phyloP scores from a whole-genome alignment of 2,113 vertebrate species.

The Aptenodytes patagonicus region DNA sequence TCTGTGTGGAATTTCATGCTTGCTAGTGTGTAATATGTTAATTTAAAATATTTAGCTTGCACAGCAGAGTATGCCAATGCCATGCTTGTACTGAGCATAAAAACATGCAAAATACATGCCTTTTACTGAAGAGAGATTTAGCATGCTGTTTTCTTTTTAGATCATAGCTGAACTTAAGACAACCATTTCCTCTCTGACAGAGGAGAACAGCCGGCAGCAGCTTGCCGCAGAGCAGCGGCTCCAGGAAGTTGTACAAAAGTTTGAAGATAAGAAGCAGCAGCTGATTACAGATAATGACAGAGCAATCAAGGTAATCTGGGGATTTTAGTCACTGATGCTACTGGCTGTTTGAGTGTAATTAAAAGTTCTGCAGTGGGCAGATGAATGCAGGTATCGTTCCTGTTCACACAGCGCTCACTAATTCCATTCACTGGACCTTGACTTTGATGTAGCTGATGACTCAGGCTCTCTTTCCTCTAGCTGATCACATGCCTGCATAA shows the following conservation, averaged over 20 bases:
- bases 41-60: conserved; percentile 50
- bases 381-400: conserved; percentile 43
- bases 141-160: conserved; percentile 74
- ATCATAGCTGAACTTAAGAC: conserved; percentile 84
- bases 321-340: conserved; percentile 59
- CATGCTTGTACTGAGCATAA: conserved; percentile 10
- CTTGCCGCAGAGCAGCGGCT: conserved; percentile 74
- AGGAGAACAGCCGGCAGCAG: conserved; percentile 80
- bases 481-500: neutral
- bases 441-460: conserved; percentile 55
- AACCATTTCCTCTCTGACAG: conserved; percentile 76
- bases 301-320: conserved; percentile 82
- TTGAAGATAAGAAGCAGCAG: conserved; percentile 83
- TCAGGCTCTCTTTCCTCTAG: conserved; percentile 42
- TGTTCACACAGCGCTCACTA: conserved; percentile 14
- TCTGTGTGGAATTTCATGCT: conserved; percentile 1
- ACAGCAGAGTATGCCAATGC: conserved; percentile 26
- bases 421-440: conserved; percentile 22
- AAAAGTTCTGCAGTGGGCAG: conserved; percentile 56
- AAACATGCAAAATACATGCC: conserved; percentile 53
- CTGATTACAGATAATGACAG: conserved; percentile 78
- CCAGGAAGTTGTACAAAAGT: conserved; percentile 74
- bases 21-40: neutral
- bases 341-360: conserved; percentile 61
- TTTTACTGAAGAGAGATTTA: conserved; percentile 18